Conservation (phyloP, 2,113 vertebrate species). For the Trichechus manatus region DNA sequence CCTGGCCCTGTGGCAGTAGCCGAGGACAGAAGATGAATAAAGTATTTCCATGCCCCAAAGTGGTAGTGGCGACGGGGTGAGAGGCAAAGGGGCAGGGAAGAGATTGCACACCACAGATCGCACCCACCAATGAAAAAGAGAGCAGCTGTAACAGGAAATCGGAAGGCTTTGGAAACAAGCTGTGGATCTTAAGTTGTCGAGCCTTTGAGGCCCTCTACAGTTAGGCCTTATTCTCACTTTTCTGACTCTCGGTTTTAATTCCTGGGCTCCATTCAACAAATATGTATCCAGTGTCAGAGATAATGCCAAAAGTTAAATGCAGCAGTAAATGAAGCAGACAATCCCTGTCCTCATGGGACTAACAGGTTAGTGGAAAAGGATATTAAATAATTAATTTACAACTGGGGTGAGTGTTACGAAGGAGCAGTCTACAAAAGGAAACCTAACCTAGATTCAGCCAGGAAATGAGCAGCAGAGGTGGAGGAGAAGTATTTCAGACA, state of each 20-base stretch:
- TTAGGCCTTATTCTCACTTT: neutral
- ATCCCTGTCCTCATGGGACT: neutral
- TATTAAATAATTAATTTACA: slow-evolving; percentile 62
- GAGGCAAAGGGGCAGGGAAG: neutral
- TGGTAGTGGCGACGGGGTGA: neutral
- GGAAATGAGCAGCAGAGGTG: neutral
- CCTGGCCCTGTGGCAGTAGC: neutral
- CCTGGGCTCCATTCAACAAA: neutral
- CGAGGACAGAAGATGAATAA: neutral
- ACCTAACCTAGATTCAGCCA: neutral
- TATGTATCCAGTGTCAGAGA: neutral
- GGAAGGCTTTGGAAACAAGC: neutral
- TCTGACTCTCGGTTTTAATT: neutral
- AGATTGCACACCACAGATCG: neutral
- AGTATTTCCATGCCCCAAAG: neutral
- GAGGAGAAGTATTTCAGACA: neutral
- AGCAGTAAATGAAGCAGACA: slow-evolving; percentile 11
- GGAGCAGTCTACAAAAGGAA: neutral
- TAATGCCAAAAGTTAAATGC: slow-evolving; percentile 19
- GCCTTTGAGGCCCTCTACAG: neutral
- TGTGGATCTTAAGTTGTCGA: neutral
- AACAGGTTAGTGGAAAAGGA: slow-evolving; percentile 14
- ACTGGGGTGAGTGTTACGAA: neutral
- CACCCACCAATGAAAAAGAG: neutral
- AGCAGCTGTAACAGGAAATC: neutral